These are phyloP conservation scores for Eristalinus sepulchralis DNA, from an alignment of 2,888 invertebrate genomes.

Conservation along the genomic window DNA sequence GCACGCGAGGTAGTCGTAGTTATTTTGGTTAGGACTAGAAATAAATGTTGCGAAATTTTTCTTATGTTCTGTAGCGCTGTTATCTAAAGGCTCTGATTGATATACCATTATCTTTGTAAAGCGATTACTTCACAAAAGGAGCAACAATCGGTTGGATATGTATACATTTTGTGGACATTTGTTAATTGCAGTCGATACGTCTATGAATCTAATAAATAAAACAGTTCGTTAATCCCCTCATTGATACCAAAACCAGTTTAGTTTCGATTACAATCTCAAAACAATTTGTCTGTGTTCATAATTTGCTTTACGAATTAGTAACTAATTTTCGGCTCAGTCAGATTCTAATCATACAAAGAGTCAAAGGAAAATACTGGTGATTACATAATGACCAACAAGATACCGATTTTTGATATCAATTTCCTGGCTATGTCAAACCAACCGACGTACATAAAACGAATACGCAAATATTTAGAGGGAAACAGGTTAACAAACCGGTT, in stretches of 20 bases:
- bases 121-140: too few relatives aligned
- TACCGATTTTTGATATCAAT: neutral
- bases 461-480: neutral
- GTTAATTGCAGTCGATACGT: neutral
- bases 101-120: neutral
- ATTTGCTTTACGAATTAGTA: neutral
- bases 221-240: too few relatives aligned
- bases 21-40: neutral
- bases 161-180: neutral
- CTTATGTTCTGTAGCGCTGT: neutral
- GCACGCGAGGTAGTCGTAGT: neutral
- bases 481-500: conserved; percentile 40
- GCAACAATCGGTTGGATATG: too few relatives aligned
- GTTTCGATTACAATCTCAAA: conserved; percentile 21
- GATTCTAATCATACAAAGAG: conserved; percentile 27
- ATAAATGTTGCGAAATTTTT: neutral
- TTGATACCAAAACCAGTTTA: neutral
- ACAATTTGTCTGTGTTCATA: neutral
- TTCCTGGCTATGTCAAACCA: neutral
- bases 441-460: neutral
- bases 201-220: neutral
- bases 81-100: neutral
- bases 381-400: neutral
- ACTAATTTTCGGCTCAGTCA: neutral
- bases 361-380: neutral